Base-by-base conservation (phyloP, 2,797 vertebrate species). In the Lepus oiostolus region DNA sequence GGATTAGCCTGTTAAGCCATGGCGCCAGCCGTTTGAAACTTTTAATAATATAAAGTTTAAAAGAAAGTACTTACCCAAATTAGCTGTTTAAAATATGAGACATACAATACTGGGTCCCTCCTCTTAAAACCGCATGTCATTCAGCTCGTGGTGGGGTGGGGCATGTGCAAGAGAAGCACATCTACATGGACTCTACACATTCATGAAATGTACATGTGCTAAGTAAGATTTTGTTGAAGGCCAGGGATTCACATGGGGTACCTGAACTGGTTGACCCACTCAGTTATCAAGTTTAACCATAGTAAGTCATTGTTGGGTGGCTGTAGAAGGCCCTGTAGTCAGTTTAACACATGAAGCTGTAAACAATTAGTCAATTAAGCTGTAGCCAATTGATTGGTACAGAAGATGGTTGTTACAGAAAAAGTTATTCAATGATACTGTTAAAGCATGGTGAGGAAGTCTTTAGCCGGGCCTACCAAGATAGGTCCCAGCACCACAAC, bases 1-100 rank as follows among this genome's bases (percentile, higher is more conserved):
- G 35, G 35, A 35, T 35, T 35, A 35, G 35, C 35, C 35, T 35
- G 35, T 35, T 35, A 35, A 35, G 35, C 35, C 35, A 35, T 35
- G 35, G 35, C 35, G 35, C 35, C 35, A 35, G 35, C 35, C 35
- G 35, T 35, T 77, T 88, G 72, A 83, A 95, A 91, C 71, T 71
- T 82, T 52, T 70, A 71, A 63, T 76, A 91, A 63, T 77, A 83
- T 65, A 63, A 88, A 88, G 26, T 13, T 87, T 65, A 70, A 87
- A 52, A 94, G 35, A 82, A 68, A 58, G 5, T 80, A 42, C 50
- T 88, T 83, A 70, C 6, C 60, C 75, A 75, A 91, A 75, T 17
- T 76, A 32, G 14, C 5, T 76, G 70, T 75, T 76, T 86, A 62
- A 82, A 74, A 62, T n/a, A 38, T 82, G 50, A 93, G 28, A 67